phyloP scores from a whole-genome alignment of 92 coral and sea anemone species.

The Phenganax subtilis region DNA sequence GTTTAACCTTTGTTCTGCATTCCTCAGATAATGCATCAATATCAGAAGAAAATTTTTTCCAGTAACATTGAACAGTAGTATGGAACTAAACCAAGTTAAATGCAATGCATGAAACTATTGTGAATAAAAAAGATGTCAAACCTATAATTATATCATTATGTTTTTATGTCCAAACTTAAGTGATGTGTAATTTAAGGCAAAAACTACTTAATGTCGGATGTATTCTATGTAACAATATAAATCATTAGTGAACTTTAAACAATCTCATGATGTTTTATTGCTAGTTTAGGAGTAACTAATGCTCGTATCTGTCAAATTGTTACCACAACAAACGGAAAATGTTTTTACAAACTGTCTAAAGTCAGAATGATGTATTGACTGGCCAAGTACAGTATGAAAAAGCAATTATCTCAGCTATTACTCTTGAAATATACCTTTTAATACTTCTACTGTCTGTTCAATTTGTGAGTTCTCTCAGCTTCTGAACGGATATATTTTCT shows the following conservation, averaged over 20 bases:
- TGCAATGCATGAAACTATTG: not conserved
- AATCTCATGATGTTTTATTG: constrained; percentile 7
- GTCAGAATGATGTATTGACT: not conserved
- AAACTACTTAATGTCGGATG: constrained; percentile 9
- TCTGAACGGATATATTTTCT: no score
- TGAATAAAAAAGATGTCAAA: not conserved
- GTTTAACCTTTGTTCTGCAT: constrained; percentile 8
- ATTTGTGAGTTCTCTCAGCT: no score
- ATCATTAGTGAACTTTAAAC: not conserved
- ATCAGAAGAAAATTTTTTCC: not conserved
- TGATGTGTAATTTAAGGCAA: not conserved
- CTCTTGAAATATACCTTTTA: not conserved
- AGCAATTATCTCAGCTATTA: not conserved
- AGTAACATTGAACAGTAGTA: not conserved
- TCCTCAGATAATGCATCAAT: not conserved
- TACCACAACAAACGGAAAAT: constrained; percentile 12
- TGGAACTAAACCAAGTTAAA: not conserved
- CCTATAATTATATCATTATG: not conserved
- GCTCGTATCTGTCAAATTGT: constrained; percentile 7
- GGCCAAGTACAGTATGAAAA: not conserved
- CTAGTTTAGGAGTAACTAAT: not conserved
- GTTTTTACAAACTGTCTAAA: not conserved
- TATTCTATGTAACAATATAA: not conserved
- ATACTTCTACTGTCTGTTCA: not conserved
- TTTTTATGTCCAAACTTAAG: not conserved